A percentile compares a stretch with the other conserved stretches of the same genome.
Evolutionary conservation across 92 coral and sea anemone species (phyloP).

Genomic region (Nematostella vectensis): DNA sequence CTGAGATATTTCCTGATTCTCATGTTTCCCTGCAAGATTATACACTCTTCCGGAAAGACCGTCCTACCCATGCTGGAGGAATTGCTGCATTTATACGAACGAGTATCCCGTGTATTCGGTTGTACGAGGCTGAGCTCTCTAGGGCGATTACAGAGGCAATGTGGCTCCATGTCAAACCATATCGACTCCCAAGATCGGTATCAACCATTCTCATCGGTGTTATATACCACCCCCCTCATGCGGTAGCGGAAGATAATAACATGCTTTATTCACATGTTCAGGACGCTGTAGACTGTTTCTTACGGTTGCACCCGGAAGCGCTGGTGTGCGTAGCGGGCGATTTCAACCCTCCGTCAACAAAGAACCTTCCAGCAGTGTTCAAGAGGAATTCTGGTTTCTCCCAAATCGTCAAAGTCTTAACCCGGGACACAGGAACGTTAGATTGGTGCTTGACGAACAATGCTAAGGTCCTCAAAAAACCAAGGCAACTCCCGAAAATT

Average conservation of each 20-base stretch:
- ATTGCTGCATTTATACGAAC: slow-evolving; percentile 17
- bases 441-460: slow-evolving; percentile 26
- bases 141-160: slow-evolving; percentile 3
- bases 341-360: slow-evolving; percentile 28
- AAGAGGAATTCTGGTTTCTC: slow-evolving; percentile 23
- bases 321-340: slow-evolving; percentile 31
- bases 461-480: slow-evolving; percentile 10
- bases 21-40: no score
- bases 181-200: slow-evolving; percentile 20
- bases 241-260: slow-evolving; percentile 20
- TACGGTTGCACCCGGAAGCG: slow-evolving; percentile 15
- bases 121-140: slow-evolving; percentile 1
- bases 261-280: slow-evolving; percentile 19
- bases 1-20: slow-evolving; percentile 28
- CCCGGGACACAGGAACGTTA: no score
- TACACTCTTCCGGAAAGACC: slow-evolving; percentile 44
- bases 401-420: slow-evolving; percentile 28
- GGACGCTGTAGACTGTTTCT: slow-evolving; percentile 10
- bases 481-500: slow-evolving; percentile 36
- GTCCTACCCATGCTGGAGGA: slow-evolving; percentile 33
- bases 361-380: slow-evolving; percentile 7
- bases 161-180: slow-evolving; percentile 16
- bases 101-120: slow-evolving; percentile 8
- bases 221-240: no score
- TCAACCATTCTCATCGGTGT: slow-evolving; percentile 26